Percentiles rank a stretch among this genome's conserved stretches.
phyloP scores from a whole-genome alignment of 2,888 invertebrate species.

The Mystacides longicornis region DNA sequence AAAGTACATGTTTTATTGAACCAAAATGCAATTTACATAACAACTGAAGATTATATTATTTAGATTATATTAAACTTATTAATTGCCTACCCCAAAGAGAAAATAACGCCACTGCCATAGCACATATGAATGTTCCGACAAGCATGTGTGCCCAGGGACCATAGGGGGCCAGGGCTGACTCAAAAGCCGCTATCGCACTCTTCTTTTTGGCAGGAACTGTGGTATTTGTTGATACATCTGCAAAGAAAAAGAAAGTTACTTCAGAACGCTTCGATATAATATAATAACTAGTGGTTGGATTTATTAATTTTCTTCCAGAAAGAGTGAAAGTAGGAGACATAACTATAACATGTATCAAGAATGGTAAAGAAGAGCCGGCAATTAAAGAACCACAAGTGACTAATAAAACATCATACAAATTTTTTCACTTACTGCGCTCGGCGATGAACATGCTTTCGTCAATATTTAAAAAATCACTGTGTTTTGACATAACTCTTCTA shows the following conservation, averaged over 20 bases:
- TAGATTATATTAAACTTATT: background rate
- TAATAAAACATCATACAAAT: background rate
- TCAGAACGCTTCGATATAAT: too few species aligned
- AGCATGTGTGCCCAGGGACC: slow-evolving; percentile 69
- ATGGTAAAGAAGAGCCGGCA: too few species aligned
- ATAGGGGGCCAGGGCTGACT: slow-evolving; percentile 57
- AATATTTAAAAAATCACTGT: slow-evolving; percentile 16
- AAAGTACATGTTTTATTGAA: too few species aligned
- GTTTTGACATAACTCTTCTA: slow-evolving; percentile 17
- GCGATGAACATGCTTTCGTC: slow-evolving; percentile 5
- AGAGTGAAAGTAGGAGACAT: too few species aligned
- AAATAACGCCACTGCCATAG: slow-evolving; percentile 61
- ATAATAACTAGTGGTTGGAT: too few species aligned
- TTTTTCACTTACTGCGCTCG: background rate
- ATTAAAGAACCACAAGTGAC: too few species aligned
- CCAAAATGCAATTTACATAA: too few species aligned
- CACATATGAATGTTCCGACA: slow-evolving; percentile 63
- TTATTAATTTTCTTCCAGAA: too few species aligned
- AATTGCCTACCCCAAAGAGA: slow-evolving; percentile 55
- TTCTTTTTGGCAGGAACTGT: slow-evolving; percentile 12
- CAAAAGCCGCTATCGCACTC: slow-evolving; percentile 17
- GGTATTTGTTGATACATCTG: slow-evolving; percentile 6
- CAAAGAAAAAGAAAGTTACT: too few species aligned
- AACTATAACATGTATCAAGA: too few species aligned
- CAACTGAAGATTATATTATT: too few species aligned